phyloP scores from a whole-genome alignment of 2,113 vertebrate genomes.

The Todiramphus saurophagus region DNA sequence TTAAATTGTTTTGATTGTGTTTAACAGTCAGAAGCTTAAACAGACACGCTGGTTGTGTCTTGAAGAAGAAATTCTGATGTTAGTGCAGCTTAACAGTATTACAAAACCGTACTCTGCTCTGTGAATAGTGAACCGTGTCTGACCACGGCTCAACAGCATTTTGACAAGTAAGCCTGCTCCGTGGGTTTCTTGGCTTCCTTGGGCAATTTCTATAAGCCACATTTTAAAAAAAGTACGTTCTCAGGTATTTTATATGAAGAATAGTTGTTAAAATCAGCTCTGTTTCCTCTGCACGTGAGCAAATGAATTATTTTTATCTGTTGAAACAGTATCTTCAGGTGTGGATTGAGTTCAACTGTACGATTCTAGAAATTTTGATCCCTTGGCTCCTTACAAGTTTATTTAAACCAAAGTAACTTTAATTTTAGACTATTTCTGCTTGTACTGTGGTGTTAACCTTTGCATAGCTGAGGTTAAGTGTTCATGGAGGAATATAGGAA shows the following conservation, averaged over 20 bases:
- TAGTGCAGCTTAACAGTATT: neutral
- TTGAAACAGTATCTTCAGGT: neutral
- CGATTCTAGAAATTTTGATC: neutral
- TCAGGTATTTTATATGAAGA: neutral
- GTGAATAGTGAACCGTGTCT: neutral
- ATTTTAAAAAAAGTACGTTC: neutral
- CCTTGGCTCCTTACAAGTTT: neutral
- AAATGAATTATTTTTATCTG: neutral
- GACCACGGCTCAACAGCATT: neutral
- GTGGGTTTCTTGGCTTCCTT: neutral
- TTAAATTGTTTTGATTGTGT: neutral
- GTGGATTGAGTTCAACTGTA: neutral
- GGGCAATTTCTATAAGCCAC: neutral
- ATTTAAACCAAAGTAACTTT: neutral
- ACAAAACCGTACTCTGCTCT: neutral
- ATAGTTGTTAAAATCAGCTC: neutral
- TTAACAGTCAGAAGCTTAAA: neutral
- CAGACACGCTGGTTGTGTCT: neutral
- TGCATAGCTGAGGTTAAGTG: neutral
- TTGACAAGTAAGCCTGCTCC: neutral
- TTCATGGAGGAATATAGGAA: neutral
- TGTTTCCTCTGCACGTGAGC: neutral
- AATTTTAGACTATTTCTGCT: neutral
- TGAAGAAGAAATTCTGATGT: neutral
- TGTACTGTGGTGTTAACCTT: neutral